Base-by-base conservation (phyloP, 2,797 vertebrate genomes). In the Nyctalus aviator region DNA sequence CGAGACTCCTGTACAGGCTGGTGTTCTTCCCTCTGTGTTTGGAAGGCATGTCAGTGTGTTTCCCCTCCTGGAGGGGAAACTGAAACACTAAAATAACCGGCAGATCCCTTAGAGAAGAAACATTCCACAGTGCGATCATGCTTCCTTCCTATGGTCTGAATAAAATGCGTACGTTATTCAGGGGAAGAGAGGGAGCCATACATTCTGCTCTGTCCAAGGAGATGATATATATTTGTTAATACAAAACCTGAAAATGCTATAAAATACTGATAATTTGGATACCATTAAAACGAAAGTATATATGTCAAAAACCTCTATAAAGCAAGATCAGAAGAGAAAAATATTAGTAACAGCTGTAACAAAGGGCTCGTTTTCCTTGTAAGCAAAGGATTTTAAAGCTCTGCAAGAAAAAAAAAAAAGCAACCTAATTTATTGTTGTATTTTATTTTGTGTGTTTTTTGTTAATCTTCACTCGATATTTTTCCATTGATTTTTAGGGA, bases 61-160 rank as follows among this genome's bases (percentile, higher is more conserved):
- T 89, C 76, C 59, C 86, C n/a, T 37, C 25, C 72, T 55, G 53
- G 21, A 71, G 71, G 46, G 27, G 62, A 81, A 83, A 72, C 21
- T 30, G 37, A 79, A 55, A 68, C 76, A 25, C 77, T 72, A 72
- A 87, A 94, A 72, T 88, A 82, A 62, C 62, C 57, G 25, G 41
- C 21, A 50, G 44, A 85, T 27, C 37, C 35, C 75, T 90, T 81
- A 50, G 83, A 83, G 88, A 77, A 64, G 30, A 91, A 95, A 25
- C 50, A 14, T 27, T 79, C 78, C 10, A 13, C 46, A 37, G 25
- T 81, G 85, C 84, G 68, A 32, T 30, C 72, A 25, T 78, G 25
- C 23, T 84, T 86, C 57, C 62, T 73, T 57, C 41, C 53, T 48
- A 32, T 1, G 14, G 5, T 44, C 78, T 77, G 37, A 71, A 44